phyloP scores from a whole-genome alignment of 2,888 invertebrate genomes.

The Mayetiola destructor region DNA sequence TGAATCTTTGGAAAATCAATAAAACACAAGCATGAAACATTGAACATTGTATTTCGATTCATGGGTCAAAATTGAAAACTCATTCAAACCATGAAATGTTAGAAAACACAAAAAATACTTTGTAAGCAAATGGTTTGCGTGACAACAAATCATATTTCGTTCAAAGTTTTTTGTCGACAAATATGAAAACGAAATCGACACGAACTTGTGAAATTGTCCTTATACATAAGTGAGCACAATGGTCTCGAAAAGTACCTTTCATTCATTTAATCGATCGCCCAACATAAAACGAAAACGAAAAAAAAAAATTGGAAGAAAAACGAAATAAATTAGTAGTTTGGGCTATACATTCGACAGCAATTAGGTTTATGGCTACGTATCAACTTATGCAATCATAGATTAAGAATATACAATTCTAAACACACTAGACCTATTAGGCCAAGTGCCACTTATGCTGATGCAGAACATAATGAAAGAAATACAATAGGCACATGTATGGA shows the following conservation, averaged over 20 bases:
- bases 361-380: background rate
- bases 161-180: no score
- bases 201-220: background rate
- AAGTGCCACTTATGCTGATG: constrained; percentile 4
- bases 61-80: background rate
- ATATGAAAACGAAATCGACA: background rate
- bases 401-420: no score
- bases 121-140: background rate
- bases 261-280: background rate
- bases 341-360: background rate
- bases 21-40: no score
- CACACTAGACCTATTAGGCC: no score
- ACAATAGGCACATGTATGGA: background rate
- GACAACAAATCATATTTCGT: background rate
- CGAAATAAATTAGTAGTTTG: background rate
- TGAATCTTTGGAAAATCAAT: no score
- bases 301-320: background rate
- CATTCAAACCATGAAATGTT: background rate
- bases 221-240: no score
- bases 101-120: background rate
- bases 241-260: background rate
- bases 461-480: no score
- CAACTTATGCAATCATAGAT: no score
- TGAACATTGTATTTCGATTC: background rate
- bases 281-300: background rate